Base-by-base conservation (phyloP, 2,797 vertebrate species). In the Thaleichthys pacificus region DNA sequence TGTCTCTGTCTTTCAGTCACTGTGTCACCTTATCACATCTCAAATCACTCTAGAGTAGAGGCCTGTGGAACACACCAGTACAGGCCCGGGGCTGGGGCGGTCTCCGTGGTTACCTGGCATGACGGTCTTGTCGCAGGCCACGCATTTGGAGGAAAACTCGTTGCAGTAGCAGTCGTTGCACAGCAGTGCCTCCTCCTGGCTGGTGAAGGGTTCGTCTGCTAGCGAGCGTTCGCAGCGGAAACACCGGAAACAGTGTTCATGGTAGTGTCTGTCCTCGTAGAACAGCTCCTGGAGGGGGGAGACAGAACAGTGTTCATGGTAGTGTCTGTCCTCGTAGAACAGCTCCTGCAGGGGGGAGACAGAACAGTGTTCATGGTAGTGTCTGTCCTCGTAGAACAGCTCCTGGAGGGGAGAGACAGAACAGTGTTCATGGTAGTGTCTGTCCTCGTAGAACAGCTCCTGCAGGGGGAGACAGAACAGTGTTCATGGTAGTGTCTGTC, bases 91-190 rank as follows among this genome's bases (percentile, higher is more conserved):
- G n/a, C n/a, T n/a, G 15, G 47, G 47, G 1, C 3, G 11, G 47
- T 51, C 2, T 51, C 65, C 2, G 1, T 21, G 3, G 42, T 24
- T 76, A 99, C 97, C 97, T 91, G 97, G 97, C 97, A 98, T 98
- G 91, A 99, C 97, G 0, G 95, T 94, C 93, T 98, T 97, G 85
- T 98, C 95, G 0, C 97, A 99, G 84, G 97, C 96, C 0, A 97
- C 86, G 38, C 97, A 99, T 65, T 98, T 97, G 69, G 97, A 98
- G 72, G 97, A 98, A 93, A 97, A 99, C 90, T 98, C 97, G 1
- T 94, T 98, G 90, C 96, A 98, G 93, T 98, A 99, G 90, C 98
- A 99, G 89, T 97, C 96, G 0, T 98, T 99, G 91, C 97, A 99
- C 73, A 99, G 95, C 87, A 99, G 90, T 62, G 96, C 94, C 0